Evolutionary conservation across 2,888 invertebrate genomes (phyloP).

Genomic region (Thereva nobilitata): DNA sequence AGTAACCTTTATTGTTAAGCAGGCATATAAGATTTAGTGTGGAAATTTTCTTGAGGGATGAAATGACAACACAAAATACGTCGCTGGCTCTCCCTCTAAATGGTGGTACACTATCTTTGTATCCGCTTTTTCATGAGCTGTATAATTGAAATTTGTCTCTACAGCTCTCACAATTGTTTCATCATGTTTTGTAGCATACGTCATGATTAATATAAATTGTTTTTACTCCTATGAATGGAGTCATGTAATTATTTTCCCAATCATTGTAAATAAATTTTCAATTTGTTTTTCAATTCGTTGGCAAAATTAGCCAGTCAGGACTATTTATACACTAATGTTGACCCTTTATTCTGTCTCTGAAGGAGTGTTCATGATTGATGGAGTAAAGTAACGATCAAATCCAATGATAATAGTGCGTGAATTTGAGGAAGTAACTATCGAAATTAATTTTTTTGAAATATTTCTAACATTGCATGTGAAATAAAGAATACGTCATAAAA

Average conservation of each 20-base stretch:
- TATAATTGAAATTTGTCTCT: constrained; percentile 7
- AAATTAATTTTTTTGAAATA: constrained; percentile 46
- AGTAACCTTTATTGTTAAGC: too few species aligned
- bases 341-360: constrained; percentile 26
- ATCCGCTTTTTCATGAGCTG: constrained; percentile 26
- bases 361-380: constrained; percentile 43
- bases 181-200: constrained; percentile 32
- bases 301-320: constrained; percentile 41
- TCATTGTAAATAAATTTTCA: constrained; percentile 41
- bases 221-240: constrained; percentile 37
- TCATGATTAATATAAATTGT: constrained; percentile 43
- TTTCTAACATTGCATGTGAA: constrained; percentile 47
- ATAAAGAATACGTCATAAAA: constrained; percentile 49
- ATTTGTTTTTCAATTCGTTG: constrained; percentile 43
- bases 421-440: constrained; percentile 40
- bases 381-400: constrained; percentile 44
- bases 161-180: constrained; percentile 34
- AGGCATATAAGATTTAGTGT: too few species aligned
- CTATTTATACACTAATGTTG: constrained; percentile 39
- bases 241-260: constrained; percentile 40
- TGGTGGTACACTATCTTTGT: constrained; percentile 23
- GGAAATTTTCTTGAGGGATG: too few species aligned
- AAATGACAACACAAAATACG: too few species aligned
- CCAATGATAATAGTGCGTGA: constrained; percentile 39
- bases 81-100: too few species aligned